Evolutionary conservation across 2,888 invertebrate species (phyloP).

Genomic region (Zygaena filipendulae): DNA sequence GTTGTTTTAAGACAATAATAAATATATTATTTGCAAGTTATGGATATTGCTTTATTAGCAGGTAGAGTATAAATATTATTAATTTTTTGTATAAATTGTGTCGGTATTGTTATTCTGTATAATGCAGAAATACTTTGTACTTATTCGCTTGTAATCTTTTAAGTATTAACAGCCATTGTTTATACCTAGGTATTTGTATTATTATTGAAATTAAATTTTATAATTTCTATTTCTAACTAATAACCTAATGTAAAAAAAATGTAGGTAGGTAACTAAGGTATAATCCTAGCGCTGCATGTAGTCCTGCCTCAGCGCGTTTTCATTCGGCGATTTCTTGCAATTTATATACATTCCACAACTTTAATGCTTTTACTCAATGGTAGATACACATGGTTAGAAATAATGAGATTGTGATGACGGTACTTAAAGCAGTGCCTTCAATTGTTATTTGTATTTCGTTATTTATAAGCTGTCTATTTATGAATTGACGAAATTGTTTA

Average conservation of each 20-base stretch:
- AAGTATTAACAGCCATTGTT: no score
- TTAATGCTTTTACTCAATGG: conserved; percentile 37
- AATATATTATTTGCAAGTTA: conserved; percentile 36
- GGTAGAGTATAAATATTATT: no score
- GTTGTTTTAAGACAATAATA: conserved; percentile 36
- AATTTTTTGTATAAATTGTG: conserved; percentile 66
- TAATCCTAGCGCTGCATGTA: no score
- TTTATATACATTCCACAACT: conserved; percentile 55
- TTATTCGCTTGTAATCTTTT: conserved; percentile 64
- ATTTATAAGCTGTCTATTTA: conserved; percentile 60
- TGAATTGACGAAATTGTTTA: conserved; percentile 48
- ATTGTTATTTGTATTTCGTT: conserved; percentile 67
- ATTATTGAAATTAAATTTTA: no score
- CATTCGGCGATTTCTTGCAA: no score
- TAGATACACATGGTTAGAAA: conserved; percentile 30
- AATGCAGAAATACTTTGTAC: conserved; percentile 68
- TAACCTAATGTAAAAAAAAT: no score
- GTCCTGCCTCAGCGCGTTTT: no score
- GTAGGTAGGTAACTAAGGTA: no score
- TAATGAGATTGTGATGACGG: conserved; percentile 62
- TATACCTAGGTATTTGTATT: no score
- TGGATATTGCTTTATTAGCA: conserved; percentile 45
- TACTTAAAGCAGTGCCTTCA: conserved; percentile 64
- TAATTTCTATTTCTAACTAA: no score
- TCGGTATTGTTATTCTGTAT: conserved; percentile 69